These are phyloP conservation scores for Arizona elegans DNA, from an alignment of 2,113 vertebrate species.

Conservation along the genomic window DNA sequence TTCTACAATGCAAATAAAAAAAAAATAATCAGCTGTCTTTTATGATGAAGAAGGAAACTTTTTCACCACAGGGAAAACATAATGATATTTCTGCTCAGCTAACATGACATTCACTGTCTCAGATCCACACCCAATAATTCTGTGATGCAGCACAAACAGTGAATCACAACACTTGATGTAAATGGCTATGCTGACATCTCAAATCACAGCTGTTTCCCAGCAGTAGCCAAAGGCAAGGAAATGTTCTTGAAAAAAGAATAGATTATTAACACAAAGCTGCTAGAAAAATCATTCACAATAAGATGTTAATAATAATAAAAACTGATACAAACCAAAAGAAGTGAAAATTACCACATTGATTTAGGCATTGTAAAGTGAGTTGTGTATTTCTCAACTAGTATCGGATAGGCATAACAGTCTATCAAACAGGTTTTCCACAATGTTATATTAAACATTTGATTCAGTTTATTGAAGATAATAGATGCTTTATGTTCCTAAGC, in stretches of 20 bases:
- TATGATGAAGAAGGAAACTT: neutral
- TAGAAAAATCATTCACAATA: slow-evolving; percentile 48
- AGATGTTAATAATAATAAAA: slow-evolving; percentile 44
- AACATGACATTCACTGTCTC: slow-evolving; percentile 41
- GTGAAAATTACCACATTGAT: slow-evolving; percentile 33
- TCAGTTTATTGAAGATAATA: neutral
- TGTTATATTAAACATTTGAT: neutral
- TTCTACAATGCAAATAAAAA: neutral
- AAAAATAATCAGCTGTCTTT: neutral
- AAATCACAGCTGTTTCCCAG: slow-evolving; percentile 67
- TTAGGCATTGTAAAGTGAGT: slow-evolving; percentile 15
- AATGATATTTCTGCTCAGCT: slow-evolving; percentile 46
- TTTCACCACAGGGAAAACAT: slow-evolving; percentile 24
- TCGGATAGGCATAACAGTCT: neutral
- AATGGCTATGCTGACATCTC: slow-evolving; percentile 61
- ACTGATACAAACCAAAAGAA: slow-evolving; percentile 20
- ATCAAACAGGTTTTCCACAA: neutral
- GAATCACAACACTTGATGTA: slow-evolving; percentile 62
- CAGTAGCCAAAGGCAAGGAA: slow-evolving; percentile 62
- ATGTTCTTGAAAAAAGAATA: slow-evolving; percentile 54
- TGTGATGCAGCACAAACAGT: slow-evolving; percentile 58
- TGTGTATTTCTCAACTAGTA: slow-evolving; percentile 15
- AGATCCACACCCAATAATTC: slow-evolving; percentile 61
- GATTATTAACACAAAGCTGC: slow-evolving; percentile 40
- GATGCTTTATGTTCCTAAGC: neutral